Conservation (phyloP, 2,113 vertebrate species). For the Phalacrocorax aristotelis region DNA sequence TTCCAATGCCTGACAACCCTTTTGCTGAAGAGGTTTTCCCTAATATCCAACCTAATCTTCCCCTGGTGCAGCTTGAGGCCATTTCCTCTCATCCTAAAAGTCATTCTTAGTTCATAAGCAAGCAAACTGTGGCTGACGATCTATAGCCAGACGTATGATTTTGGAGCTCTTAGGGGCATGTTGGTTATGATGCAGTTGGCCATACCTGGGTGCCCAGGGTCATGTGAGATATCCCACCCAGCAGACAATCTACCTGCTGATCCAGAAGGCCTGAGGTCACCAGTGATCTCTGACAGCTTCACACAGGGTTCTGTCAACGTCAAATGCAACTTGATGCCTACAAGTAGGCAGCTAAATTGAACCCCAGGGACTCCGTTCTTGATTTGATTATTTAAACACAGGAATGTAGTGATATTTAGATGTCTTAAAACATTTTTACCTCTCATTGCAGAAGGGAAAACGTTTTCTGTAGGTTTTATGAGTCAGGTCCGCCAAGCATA, state of each 20-base stretch:
- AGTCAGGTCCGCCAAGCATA: neutral
- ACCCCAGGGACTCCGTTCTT: rapidly evolving
- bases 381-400: neutral
- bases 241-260: neutral
- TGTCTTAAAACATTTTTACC: neutral
- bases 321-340: neutral
- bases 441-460: neutral
- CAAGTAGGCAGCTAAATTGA: neutral
- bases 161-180: neutral
- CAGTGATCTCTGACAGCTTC: neutral
- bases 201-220: neutral
- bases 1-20: too few relatives aligned
- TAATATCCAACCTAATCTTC: too few relatives aligned
- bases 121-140: neutral
- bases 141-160: neutral
- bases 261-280: neutral
- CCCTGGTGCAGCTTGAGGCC: too few relatives aligned
- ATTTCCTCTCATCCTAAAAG: too few relatives aligned
- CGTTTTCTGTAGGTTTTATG: neutral
- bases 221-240: neutral
- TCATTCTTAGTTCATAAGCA: neutral
- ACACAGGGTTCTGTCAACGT: neutral
- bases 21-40: too few relatives aligned
- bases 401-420: neutral
- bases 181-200: neutral